Evolutionary conservation across 2,113 vertebrate species (phyloP).

Genomic region (Onychostruthus taczanowskii): DNA sequence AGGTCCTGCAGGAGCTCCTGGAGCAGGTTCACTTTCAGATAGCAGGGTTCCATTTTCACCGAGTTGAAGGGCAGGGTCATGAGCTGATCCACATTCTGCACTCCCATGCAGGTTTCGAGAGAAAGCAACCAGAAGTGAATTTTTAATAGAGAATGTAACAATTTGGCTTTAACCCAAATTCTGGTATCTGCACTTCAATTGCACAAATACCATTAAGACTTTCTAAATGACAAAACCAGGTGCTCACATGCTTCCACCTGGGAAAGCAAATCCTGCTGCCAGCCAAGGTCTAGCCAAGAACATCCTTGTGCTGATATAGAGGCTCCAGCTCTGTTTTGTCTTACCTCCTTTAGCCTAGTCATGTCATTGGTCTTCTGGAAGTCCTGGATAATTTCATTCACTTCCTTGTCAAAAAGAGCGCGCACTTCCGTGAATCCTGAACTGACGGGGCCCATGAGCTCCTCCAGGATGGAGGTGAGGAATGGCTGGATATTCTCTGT

Average conservation of each 20-base stretch:
- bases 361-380: conserved; percentile 64
- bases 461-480: conserved; percentile 85
- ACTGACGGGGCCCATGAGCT: conserved; percentile 91
- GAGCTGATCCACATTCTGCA: conserved; percentile 75
- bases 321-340: background rate
- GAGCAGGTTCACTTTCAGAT: conserved; percentile 78
- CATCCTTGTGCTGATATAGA: background rate
- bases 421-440: conserved; percentile 85
- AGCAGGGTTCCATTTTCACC: conserved; percentile 82
- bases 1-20: conserved; percentile 81
- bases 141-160: background rate
- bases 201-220: background rate
- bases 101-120: background rate
- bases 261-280: background rate
- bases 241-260: background rate
- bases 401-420: conserved; percentile 77
- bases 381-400: conserved; percentile 78
- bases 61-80: conserved; percentile 71
- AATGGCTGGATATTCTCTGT: conserved; percentile 81
- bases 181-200: background rate
- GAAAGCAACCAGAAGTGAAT: background rate
- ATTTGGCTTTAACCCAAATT: background rate
- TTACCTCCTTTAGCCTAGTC: conserved; percentile 79
- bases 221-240: background rate
- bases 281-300: background rate